phyloP scores from a whole-genome alignment of 1,140 invertebrate species.

The Danaus melanippus region DNA sequence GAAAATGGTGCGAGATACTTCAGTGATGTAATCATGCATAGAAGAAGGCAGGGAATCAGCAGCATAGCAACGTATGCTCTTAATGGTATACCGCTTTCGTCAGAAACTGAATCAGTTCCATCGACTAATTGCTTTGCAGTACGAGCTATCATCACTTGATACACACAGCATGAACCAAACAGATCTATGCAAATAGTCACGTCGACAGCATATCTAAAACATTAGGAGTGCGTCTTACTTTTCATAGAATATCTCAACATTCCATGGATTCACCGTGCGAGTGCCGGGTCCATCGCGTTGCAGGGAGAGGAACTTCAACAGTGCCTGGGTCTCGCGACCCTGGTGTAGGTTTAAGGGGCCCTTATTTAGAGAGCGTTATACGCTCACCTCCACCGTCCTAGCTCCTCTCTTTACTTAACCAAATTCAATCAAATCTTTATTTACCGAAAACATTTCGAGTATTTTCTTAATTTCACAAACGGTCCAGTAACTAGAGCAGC shows the following conservation, averaged over 20 bases:
- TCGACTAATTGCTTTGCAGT: slow-evolving; percentile 35
- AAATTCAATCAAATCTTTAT: background rate
- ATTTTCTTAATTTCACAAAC: slow-evolving; percentile 18
- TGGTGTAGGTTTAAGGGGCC: too few relatives aligned
- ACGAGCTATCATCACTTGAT: slow-evolving; percentile 33
- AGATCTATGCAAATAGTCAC: slow-evolving; percentile 26
- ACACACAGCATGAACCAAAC: slow-evolving; percentile 37
- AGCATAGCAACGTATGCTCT: slow-evolving; percentile 27
- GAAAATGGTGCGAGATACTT: slow-evolving; percentile 39
- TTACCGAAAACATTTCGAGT: slow-evolving; percentile 28
- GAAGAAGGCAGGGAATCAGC: slow-evolving; percentile 27
- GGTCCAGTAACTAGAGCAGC: slow-evolving; percentile 20
- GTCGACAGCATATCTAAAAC: slow-evolving; percentile 32
- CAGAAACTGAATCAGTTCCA: slow-evolving; percentile 12
- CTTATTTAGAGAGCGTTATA: too few relatives aligned
- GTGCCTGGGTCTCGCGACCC: too few relatives aligned
- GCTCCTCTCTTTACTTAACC: too few relatives aligned
- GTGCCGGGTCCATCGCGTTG: too few relatives aligned
- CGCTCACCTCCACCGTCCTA: too few relatives aligned
- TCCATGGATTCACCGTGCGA: too few relatives aligned
- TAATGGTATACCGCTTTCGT: slow-evolving; percentile 16
- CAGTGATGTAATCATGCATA: slow-evolving; percentile 38
- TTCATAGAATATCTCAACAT: too few relatives aligned
- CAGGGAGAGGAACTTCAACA: too few relatives aligned
- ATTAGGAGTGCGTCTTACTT: background rate